Evolutionary conservation across 2,113 vertebrate species (phyloP).

Genomic region (Riparia riparia): DNA sequence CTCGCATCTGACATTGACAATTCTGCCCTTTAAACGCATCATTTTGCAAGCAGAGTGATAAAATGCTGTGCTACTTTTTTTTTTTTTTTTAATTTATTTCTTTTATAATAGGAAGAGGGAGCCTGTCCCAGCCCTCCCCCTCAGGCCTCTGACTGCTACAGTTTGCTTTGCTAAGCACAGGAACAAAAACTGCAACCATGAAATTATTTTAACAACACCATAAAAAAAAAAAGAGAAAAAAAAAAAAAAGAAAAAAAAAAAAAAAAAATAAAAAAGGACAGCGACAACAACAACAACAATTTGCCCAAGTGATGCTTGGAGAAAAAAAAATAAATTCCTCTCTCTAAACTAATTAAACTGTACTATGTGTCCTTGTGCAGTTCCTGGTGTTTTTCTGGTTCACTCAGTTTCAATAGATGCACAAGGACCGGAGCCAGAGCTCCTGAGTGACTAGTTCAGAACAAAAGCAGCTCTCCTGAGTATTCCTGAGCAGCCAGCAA

Average conservation of each 20-base stretch:
- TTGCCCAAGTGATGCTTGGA: conserved; percentile 72
- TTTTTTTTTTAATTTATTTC: background rate
- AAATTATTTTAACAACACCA: conserved; percentile 78
- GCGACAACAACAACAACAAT: conserved; percentile 44
- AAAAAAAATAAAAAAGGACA: background rate
- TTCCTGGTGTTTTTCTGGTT: conserved; percentile 79
- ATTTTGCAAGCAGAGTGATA: conserved; percentile 67
- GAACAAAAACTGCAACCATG: conserved; percentile 74
- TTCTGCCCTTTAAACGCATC: conserved; percentile 70
- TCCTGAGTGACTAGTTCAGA: conserved; percentile 76
- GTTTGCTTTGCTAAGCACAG: conserved; percentile 70
- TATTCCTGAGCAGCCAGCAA: conserved; percentile 72
- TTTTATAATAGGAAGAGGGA: background rate
- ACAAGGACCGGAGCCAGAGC: conserved; percentile 69
- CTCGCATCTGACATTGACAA: conserved; percentile 70
- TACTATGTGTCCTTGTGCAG: conserved; percentile 75
- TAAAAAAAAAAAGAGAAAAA: conserved; percentile 22
- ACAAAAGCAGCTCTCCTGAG: conserved; percentile 77
- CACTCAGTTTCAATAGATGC: conserved; percentile 76
- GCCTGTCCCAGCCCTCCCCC: conserved; percentile 39
- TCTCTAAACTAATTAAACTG: conserved; percentile 79
- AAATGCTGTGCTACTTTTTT: background rate
- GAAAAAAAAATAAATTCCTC: conserved; percentile 31
- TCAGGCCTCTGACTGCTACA: conserved; percentile 42
- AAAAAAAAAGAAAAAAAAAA: conserved; percentile 19